Evolutionary conservation across 1,140 invertebrate species (phyloP).

Genomic region (Colletes latitarsis): DNA sequence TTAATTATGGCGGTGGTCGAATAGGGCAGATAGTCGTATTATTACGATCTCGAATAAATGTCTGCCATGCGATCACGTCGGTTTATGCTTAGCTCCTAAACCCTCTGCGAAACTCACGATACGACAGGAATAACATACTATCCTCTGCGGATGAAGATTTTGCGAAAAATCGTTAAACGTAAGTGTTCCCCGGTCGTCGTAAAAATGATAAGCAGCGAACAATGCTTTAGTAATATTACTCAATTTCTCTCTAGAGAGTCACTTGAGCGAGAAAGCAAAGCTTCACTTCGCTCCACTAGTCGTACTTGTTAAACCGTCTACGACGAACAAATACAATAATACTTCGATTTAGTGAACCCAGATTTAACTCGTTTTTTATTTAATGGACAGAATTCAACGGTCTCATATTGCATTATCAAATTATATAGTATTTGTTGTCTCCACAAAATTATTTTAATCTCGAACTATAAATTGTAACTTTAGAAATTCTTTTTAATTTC

Average conservation of each 20-base stretch:
- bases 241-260: not conserved
- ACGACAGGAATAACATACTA: not conserved
- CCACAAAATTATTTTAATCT: too few species aligned
- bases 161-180: not conserved
- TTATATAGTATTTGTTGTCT: too few species aligned
- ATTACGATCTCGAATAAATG: conserved; percentile 7
- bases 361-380: too few species aligned
- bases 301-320: not conserved
- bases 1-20: conserved; percentile 3
- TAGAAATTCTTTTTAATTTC: too few species aligned
- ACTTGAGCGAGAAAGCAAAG: conserved; percentile 42
- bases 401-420: too few species aligned
- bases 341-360: too few species aligned
- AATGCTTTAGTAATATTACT: not conserved
- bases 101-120: not conserved
- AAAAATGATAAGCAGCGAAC: not conserved
- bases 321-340: not conserved
- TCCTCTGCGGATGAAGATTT: not conserved
- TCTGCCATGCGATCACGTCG: not conserved
- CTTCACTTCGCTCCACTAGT: conserved; percentile 40
- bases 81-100: not conserved
- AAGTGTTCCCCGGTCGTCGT: not conserved
- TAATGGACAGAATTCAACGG: too few species aligned
- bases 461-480: too few species aligned
- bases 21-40: not conserved